A percentile compares a stretch with the other conserved stretches of the same genome.
Evolutionary conservation across 64 coral and sea anemone genomes (phyloP).

Genomic region (Hydrozoanthus tunicans): DNA sequence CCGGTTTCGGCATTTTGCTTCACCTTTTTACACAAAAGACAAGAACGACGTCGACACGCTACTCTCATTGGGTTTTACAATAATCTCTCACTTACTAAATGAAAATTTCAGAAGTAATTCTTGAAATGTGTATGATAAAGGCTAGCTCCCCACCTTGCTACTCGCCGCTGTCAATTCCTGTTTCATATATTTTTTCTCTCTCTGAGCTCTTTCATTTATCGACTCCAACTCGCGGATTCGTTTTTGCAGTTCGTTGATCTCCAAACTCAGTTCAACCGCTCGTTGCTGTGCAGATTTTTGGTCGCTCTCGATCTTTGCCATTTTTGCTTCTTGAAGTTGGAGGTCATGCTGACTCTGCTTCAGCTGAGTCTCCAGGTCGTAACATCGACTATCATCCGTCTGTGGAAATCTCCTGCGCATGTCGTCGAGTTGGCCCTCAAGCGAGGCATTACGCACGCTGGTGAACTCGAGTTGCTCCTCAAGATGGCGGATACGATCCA

Average conservation of each 20-base stretch:
- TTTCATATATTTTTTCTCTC: slow-evolving; percentile 80
- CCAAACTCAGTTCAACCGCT: slow-evolving; percentile 69
- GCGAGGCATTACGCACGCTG: slow-evolving; percentile 56
- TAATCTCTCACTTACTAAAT: too few species aligned
- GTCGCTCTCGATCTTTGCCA: slow-evolving; percentile 60
- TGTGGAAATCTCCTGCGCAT: slow-evolving; percentile 29
- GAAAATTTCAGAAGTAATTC: too few species aligned
- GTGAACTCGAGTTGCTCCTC: slow-evolving; percentile 62
- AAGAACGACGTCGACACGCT: too few species aligned
- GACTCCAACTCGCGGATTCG: slow-evolving; percentile 67
- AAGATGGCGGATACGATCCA: slow-evolving; percentile 63
- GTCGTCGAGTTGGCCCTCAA: slow-evolving; percentile 62
- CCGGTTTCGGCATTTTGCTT: too few species aligned
- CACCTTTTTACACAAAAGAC: too few species aligned
- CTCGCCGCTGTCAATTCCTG: slow-evolving; percentile 60
- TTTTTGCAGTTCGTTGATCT: slow-evolving; percentile 78
- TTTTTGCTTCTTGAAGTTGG: slow-evolving; percentile 48
- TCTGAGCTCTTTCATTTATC: slow-evolving; percentile 60
- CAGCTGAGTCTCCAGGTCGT: slow-evolving; percentile 59
- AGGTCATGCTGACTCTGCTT: slow-evolving; percentile 70
- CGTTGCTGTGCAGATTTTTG: slow-evolving; percentile 71
- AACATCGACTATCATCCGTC: slow-evolving; percentile 50
- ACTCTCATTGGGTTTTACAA: too few species aligned
- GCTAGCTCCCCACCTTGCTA: slow-evolving; percentile 17
- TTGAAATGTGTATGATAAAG: neutral